Base-by-base conservation (phyloP, 2,797 vertebrate genomes). In the Apogon hyalosoma region DNA sequence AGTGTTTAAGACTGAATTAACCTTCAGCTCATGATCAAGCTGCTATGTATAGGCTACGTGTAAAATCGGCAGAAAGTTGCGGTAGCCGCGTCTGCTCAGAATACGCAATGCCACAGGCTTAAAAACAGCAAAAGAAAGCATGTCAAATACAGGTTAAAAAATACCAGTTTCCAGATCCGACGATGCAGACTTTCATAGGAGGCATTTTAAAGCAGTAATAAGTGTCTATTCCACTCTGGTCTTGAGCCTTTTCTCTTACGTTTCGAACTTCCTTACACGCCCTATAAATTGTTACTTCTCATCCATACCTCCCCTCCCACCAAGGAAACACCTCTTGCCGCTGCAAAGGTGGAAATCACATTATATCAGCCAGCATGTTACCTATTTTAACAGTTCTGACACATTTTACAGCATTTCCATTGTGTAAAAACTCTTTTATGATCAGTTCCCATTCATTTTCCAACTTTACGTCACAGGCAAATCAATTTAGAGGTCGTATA, bases 121-220 rank as follows among this genome's bases (percentile, higher is more conserved):
- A 14, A 33, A 38, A 60, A 2, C 1, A 21, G 2, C n/a, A n/a
- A 0, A 11, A 42, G 33, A 9, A 41, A 4, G 24, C 11, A 4
- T 11, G 1, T 3, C n/a, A 39, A n/a, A 14, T 0, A 41, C 0
- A 24, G 1, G 45, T 24, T 64, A 74, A 11, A 83, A 81, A 49
- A 90, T 91, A 91, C 91, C 91, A 92, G 75, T 92, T 92, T 59
- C 91, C 91, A 33, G 91, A 92, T 69, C 90, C 91, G 14, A 96
- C 82, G 87, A 96, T 93, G 92, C 93, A 95, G 48, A 95, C 88
- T 79, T 91, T 94, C 61, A 83, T 90, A 12, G 47, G 87, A 39
- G 92, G 86, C 92, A 93, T 93, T 57, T 84, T 3, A 2, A 3
- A 12, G 48, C 4, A 18, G 9, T 1, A 14, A 14, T 19, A 11